Evolutionary conservation across 2,113 vertebrate species (phyloP).

Genomic region (Chaetorhynchus papuensis): DNA sequence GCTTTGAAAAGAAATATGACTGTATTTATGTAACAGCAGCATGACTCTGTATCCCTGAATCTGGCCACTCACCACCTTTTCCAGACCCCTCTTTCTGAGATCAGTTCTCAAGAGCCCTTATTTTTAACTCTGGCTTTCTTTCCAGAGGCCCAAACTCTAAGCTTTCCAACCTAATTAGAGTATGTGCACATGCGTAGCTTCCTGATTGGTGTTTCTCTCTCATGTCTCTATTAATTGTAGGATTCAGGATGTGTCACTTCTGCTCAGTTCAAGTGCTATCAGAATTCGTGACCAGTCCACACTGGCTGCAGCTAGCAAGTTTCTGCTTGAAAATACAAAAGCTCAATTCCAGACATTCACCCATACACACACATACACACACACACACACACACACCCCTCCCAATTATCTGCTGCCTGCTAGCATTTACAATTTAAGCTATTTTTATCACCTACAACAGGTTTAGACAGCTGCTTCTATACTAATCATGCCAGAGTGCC

Average conservation of each 20-base stretch:
- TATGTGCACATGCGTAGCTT: not conserved
- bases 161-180: not conserved
- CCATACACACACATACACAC: accelerated
- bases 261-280: not conserved
- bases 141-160: not conserved
- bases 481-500: not conserved
- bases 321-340: not conserved
- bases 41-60: not conserved
- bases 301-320: not conserved
- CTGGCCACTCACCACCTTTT: not conserved
- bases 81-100: not conserved
- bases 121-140: not conserved
- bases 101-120: not conserved
- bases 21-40: not conserved
- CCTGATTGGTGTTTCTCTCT: not conserved
- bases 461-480: not conserved
- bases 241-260: not conserved
- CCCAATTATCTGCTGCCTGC: not conserved
- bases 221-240: not conserved
- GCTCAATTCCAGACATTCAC: not conserved
- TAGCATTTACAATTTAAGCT: not conserved
- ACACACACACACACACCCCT: not conserved
- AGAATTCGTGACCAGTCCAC: not conserved
- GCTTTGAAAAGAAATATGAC: not conserved
- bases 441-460: not conserved